Evolutionary conservation across 1,140 invertebrate species (phyloP).

Genomic region (Hesperophylax magnus): DNA sequence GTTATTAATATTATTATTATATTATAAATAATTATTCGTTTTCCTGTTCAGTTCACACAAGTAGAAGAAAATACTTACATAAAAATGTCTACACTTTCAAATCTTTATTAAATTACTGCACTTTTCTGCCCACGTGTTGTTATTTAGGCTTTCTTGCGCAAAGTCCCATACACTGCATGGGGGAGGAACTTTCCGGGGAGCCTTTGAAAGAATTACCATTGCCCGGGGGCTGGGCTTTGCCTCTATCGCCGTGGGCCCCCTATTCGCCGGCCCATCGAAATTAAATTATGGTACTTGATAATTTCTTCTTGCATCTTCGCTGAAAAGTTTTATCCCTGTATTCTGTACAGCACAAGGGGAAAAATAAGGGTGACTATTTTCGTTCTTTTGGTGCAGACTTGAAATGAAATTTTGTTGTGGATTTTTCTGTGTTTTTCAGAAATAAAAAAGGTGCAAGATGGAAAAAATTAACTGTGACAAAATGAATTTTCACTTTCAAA

Average conservation of each 20-base stretch:
- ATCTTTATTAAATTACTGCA: background rate
- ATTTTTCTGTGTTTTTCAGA: no score
- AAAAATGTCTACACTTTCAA: background rate
- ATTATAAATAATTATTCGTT: no score
- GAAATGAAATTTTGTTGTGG: no score
- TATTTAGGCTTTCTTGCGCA: background rate
- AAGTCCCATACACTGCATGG: background rate
- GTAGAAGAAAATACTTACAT: no score
- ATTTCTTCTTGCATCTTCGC: slow-evolving; percentile 51
- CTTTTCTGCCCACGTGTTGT: background rate
- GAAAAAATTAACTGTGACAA: no score
- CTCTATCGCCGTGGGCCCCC: background rate
- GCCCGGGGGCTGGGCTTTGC: slow-evolving; percentile 14
- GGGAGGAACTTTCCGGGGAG: slow-evolving; percentile 21
- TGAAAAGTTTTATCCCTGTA: slow-evolving; percentile 39
- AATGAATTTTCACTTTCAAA: no score
- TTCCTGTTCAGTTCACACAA: no score
- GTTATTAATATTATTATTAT: no score
- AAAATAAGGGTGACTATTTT: background rate
- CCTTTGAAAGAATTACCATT: slow-evolving; percentile 46
- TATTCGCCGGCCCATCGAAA: slow-evolving; percentile 41
- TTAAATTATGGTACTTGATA: slow-evolving; percentile 53
- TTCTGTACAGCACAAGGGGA: background rate
- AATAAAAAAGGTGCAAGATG: no score
- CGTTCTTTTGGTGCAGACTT: no score